Base-by-base conservation (phyloP, 1,140 invertebrate species). In the Aricia agestis region DNA sequence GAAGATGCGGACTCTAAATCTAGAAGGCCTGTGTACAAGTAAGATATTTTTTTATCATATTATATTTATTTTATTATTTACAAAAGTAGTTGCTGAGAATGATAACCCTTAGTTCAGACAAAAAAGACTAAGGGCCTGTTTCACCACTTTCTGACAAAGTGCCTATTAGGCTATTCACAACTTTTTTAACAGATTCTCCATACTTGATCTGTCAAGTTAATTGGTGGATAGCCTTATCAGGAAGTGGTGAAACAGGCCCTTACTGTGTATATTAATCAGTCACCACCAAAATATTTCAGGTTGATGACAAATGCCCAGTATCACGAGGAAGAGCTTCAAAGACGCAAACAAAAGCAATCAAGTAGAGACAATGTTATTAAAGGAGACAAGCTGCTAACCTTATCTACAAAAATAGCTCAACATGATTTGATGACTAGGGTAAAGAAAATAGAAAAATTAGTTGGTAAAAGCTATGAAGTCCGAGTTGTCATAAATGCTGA, bases 361-460 rank as follows among this genome's bases (percentile, higher is more conserved):
- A 79, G 76, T 61, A 77, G 84, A 67, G 92, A 87, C 78, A 87
- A 76, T 42, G 13, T 66, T 42, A 74, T 89, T 7, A 94, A 93
- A 84, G 92, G 92, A 32, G 92, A 93, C 70, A 95, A 95, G 83
- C 76, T 95, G 0, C 71, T 95, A 3, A 92, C 92, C 0, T 78
- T 96, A 31, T 93, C 93, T 11, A 84, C 91, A 1, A 93, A 92
- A 74, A 96, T 95, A 67, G 89, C 83, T 3, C 90, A 95, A 25
- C 92, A 95, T 86, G 95, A 96, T 86, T 88, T 96, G 63, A 86
- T 91, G 75, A 93, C 92, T 11, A 91, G 93, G 68, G 76, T 94
- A 0, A 95, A 93, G 71, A 95, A 94, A 78, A 92, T 95, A 32
- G 70, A 80, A n/a, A 95, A 94, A 82, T 92, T 94, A 82, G 78